A percentile compares a stretch with the other conserved stretches of the same genome.
phyloP scores from a whole-genome alignment of 1,140 invertebrate genomes.

The Camponotus vicinus region DNA sequence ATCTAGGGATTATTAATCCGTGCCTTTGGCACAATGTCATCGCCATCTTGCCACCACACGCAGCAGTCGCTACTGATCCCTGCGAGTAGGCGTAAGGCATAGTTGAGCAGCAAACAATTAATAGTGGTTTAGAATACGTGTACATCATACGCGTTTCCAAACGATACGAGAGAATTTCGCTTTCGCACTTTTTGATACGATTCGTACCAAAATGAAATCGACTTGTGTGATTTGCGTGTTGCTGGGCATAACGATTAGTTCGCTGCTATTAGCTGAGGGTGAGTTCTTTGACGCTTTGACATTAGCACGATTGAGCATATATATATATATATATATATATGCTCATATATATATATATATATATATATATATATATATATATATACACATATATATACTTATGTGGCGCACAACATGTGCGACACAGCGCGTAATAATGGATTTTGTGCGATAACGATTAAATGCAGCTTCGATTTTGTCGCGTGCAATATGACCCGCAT shows the following conservation, averaged over 20 bases:
- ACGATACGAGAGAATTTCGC: not conserved
- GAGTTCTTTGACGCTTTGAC: not conserved
- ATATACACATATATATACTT: not conserved
- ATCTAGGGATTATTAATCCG: conserved; percentile 6
- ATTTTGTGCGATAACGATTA: not conserved
- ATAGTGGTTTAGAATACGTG: not conserved
- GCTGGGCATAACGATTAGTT: conserved; percentile 6
- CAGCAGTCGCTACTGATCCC: not conserved
- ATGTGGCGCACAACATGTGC: not conserved
- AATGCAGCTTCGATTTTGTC: not conserved
- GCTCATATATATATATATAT: no score
- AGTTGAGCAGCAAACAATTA: not conserved
- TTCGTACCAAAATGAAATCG: conserved; percentile 32
- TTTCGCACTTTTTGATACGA: not conserved
- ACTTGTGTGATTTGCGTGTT: conserved; percentile 13
- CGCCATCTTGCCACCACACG: not conserved
- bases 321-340: no score
- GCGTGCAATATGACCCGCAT: not conserved
- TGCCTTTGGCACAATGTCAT: not conserved
- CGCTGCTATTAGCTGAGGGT: not conserved
- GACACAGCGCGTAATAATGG: not conserved
- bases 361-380: not conserved
- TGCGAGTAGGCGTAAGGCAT: not conserved
- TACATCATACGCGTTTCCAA: not conserved
- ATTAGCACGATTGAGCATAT: not conserved